These are phyloP conservation scores for Ostrea edulis DNA, from an alignment of 1,140 invertebrate species.

Conservation along the genomic window DNA sequence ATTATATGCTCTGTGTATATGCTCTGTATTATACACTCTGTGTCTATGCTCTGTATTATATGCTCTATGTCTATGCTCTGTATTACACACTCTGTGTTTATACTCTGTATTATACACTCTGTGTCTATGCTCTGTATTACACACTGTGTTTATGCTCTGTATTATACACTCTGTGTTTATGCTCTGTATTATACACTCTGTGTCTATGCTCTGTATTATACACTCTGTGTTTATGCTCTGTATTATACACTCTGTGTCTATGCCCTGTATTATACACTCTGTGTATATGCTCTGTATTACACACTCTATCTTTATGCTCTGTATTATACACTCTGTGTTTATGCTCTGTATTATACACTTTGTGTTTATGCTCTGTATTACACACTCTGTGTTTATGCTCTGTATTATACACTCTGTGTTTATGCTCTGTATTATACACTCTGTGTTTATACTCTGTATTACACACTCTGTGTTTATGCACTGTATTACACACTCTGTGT, in stretches of 20 bases:
- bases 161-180: not conserved
- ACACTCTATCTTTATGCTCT: no score
- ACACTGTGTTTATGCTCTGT: no score
- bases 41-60: not conserved
- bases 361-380: no score
- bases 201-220: no score
- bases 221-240: not conserved
- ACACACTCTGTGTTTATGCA: no score
- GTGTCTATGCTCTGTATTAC: not conserved
- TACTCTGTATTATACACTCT: not conserved
- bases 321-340: not conserved
- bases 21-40: not conserved
- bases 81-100: not conserved
- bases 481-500: not conserved
- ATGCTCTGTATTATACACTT: no score
- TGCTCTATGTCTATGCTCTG: no score
- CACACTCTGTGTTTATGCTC: not conserved
- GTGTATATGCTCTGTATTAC: not conserved
- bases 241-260: no score
- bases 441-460: not conserved
- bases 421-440: no score
- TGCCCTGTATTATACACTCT: not conserved
- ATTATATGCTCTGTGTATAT: no score
- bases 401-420: no score
- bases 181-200: no score